A percentile compares a stretch with the other conserved stretches of the same genome.
Evolutionary conservation across 1,140 invertebrate species (phyloP).

Genomic region (Apis florea): DNA sequence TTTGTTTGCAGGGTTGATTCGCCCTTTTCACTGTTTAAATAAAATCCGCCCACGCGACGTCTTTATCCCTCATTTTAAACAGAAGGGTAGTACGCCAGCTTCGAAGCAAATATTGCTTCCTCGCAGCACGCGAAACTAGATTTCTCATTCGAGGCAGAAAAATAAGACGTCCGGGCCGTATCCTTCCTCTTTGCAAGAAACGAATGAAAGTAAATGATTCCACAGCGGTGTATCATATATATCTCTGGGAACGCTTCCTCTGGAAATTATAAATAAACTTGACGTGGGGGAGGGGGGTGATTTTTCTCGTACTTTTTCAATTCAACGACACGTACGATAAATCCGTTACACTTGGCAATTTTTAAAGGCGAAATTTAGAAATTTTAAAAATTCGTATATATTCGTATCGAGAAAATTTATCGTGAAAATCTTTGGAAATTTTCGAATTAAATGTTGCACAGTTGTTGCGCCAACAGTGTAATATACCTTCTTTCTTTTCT

Average conservation of each 20-base stretch:
- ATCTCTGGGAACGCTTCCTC: neutral
- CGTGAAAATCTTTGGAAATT: too few species aligned
- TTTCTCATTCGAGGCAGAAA: conserved; percentile 17
- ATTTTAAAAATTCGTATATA: too few species aligned
- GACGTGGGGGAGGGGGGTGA: neutral
- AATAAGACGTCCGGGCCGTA: conserved; percentile 2
- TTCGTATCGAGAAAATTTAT: too few species aligned
- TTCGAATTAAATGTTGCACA: too few species aligned
- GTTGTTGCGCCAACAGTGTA: too few species aligned
- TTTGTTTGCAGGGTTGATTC: neutral
- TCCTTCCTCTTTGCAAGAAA: neutral
- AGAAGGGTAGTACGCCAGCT: neutral
- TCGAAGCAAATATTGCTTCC: neutral
- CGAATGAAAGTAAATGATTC: conserved; percentile 17
- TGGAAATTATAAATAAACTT: neutral
- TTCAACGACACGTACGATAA: neutral
- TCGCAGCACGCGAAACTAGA: conserved; percentile 21
- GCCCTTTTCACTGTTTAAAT: conserved; percentile 15
- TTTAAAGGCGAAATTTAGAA: too few species aligned
- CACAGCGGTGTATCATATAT: neutral
- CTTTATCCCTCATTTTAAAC: conserved; percentile 13
- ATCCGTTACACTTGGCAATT: neutral
- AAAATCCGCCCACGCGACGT: neutral
- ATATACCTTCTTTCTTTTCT: too few species aligned
- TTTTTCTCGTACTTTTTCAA: neutral